Percentiles rank a stretch among this genome's conserved stretches.
phyloP scores from a whole-genome alignment of 2,113 vertebrate genomes.

The Phainopepla nitens region DNA sequence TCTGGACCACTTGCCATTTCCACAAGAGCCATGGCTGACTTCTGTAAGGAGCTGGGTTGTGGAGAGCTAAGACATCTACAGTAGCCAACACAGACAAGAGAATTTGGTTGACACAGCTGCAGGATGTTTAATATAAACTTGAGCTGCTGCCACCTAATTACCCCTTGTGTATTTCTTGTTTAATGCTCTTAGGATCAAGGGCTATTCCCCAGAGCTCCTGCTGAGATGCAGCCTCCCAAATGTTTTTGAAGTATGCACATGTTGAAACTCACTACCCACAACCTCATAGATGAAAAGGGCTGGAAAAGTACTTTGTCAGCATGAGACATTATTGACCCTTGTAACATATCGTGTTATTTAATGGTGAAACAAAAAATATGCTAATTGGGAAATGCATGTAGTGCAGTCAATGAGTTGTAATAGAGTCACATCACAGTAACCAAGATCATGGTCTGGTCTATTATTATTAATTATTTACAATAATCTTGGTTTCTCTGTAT shows the following conservation, averaged over 20 bases:
- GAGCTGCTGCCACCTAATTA: constrained; percentile 46
- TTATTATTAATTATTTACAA: not conserved
- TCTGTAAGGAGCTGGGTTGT: not conserved
- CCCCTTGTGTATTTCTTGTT: constrained; percentile 6
- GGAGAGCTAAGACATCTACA: not conserved
- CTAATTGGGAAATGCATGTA: not conserved
- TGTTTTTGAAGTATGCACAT: not conserved
- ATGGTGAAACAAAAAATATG: not conserved
- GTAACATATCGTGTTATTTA: not conserved
- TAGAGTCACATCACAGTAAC: not conserved
- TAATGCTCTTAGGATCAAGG: constrained; percentile 51
- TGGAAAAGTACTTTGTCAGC: constrained; percentile 36
- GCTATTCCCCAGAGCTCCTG: constrained; percentile 18
- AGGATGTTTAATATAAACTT: constrained; percentile 29
- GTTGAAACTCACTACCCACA: not conserved
- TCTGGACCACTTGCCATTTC: not conserved
- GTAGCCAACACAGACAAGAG: not conserved
- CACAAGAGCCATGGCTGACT: not conserved
- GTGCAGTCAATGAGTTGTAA: not conserved
- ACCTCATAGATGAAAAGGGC: not conserved
- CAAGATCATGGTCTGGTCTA: not conserved
- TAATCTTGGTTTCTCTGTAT: not conserved
- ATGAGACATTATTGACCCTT: not conserved
- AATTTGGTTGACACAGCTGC: constrained; percentile 40
- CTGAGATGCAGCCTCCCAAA: constrained; percentile 23